Base-by-base conservation (phyloP, 2,113 vertebrate genomes). In the Illadopsis cleaveri region DNA sequence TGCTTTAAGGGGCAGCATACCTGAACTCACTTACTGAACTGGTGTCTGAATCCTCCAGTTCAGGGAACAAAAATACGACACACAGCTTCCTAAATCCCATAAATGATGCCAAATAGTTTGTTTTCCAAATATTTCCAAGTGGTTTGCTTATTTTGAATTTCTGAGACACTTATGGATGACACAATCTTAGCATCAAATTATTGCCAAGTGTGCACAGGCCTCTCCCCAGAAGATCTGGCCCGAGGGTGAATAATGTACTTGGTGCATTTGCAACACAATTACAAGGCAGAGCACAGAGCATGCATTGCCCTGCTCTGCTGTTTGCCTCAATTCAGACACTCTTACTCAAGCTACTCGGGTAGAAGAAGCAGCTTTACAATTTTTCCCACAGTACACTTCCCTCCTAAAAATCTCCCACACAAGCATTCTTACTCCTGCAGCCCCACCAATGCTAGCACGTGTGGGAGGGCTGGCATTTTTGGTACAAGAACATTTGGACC, bases 261-360 rank as follows among this genome's bases (percentile, higher is more conserved):
- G 4, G 35, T 77, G 56, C 68, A 90, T 95, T 96, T 94, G 77
- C 94, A 96, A 83, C 82, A 86, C 92, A 92, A 90, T 89, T 66
- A 45, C 89, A 31, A 58, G 71, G 89, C 93, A 89, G 86, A 89
- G 61, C 77, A 64, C 47, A 89, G 86, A 27, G 89, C 21, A 24
- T 14, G 81, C 57, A 58, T 27, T 56, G 77, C 84, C 28, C 89
- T 76, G 53, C 78, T 87, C 89, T 5, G 20, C 61, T n/a, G 33
- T 68, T 58, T 44, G 47, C 66, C 56, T 92, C 60, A 27, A 15
- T 93, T 86, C 88, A 86, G 15, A 82, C 66, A 37, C 60, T 70
- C 73, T 87, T 40, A 51, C 68, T 70, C 15, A 3, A 66, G 31
- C 47, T 53, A 75, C 53, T 79, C 1, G 0, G 2, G 14, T 40